Conservation (phyloP, 1,140 invertebrate genomes). For the Ruditapes philippinarum region DNA sequence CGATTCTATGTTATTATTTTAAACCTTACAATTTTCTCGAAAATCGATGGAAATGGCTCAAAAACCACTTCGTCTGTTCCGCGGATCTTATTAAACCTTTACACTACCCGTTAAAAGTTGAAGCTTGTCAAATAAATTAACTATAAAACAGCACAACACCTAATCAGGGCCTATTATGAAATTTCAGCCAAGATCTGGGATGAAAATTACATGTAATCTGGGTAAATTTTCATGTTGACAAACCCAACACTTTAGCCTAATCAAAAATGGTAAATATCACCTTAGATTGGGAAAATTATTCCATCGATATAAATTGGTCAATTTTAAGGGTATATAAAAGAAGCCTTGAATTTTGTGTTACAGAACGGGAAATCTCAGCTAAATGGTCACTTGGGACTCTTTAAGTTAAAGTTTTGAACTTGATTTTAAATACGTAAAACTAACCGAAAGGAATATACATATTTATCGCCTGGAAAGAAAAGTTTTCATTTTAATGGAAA, state of each 20-base stretch:
- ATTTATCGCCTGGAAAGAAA: too few relatives aligned
- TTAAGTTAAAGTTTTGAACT: not conserved
- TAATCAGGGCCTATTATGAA: slow-evolving; percentile 82
- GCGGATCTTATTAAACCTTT: slow-evolving; percentile 61
- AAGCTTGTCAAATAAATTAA: slow-evolving; percentile 82
- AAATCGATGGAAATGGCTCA: slow-evolving; percentile 73
- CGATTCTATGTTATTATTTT: slow-evolving; percentile 78
- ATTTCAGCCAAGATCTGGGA: slow-evolving; percentile 78
- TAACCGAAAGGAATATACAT: too few relatives aligned
- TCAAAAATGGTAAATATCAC: slow-evolving; percentile 79
- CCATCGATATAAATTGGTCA: slow-evolving; percentile 78
- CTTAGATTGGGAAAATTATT: slow-evolving; percentile 78
- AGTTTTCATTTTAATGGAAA: too few relatives aligned
- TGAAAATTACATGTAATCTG: slow-evolving; percentile 82
- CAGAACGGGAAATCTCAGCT: slow-evolving; percentile 25
- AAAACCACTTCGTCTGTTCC: slow-evolving; percentile 52
- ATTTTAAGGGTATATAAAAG: slow-evolving; percentile 80
- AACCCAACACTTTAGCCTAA: slow-evolving; percentile 81
- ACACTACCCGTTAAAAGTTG: slow-evolving; percentile 72
- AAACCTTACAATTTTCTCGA: slow-evolving; percentile 74
- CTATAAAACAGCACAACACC: slow-evolving; percentile 77
- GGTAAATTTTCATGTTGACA: slow-evolving; percentile 80
- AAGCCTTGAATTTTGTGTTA: slow-evolving; percentile 51
- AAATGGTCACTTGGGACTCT: slow-evolving; percentile 43
- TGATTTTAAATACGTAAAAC: not conserved